phyloP scores from a whole-genome alignment of 1,140 invertebrate genomes.

The Cydia amplana region DNA sequence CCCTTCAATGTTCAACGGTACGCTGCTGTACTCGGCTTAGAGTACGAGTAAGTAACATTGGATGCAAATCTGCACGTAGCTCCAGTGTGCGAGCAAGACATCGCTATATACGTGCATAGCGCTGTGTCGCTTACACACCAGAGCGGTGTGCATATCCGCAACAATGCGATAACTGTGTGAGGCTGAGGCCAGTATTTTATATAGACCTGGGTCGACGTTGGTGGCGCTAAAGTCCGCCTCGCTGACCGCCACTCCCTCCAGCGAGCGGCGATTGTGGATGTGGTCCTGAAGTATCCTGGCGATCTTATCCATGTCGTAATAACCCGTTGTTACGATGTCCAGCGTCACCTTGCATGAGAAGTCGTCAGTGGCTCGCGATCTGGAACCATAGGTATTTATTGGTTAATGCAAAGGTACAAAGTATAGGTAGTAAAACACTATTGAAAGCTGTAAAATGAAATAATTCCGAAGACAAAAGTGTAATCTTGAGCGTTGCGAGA shows the following conservation, averaged over 20 bases:
- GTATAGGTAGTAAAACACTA: background rate
- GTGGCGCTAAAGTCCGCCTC: conserved; percentile 62
- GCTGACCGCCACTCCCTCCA: conserved; percentile 53
- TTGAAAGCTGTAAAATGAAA: too few species aligned
- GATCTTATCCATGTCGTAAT: conserved; percentile 62
- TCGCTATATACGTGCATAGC: too few species aligned
- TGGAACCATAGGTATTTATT: conserved; percentile 45
- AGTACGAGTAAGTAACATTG: too few species aligned
- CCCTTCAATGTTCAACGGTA: too few species aligned
- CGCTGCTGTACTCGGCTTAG: too few species aligned
- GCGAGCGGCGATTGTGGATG: conserved; percentile 53
- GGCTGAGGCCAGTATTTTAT: background rate
- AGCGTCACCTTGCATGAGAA: conserved; percentile 74
- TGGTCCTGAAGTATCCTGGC: conserved; percentile 57
- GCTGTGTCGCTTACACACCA: too few species aligned
- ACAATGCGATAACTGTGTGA: too few species aligned
- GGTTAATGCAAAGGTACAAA: background rate
- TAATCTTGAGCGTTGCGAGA: too few species aligned
- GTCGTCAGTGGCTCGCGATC: conserved; percentile 62
- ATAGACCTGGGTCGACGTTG: conserved; percentile 57
- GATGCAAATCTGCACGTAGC: too few species aligned
- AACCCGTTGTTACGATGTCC: conserved; percentile 64
- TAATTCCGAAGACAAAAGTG: too few species aligned
- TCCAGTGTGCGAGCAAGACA: too few species aligned
- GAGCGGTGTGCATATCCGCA: too few species aligned